Evolutionary conservation across 2,797 vertebrate species (phyloP).

Genomic region (Limnodromus scolopaceus): DNA sequence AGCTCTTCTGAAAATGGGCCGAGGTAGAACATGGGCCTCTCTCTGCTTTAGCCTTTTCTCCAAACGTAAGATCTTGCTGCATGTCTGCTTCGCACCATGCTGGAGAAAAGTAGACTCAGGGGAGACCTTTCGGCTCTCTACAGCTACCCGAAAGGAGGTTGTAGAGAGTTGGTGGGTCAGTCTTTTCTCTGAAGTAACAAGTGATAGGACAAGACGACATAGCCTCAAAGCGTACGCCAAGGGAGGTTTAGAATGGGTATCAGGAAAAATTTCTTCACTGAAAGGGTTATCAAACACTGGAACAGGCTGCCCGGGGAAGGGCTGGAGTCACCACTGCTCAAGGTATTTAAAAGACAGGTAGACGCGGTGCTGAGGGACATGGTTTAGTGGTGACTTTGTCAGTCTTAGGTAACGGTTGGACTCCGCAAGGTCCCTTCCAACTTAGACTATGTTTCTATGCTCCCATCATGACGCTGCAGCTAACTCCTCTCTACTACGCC

Average conservation of each 20-base stretch:
- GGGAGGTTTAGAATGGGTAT: neutral
- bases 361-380: neutral
- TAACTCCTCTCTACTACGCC: neutral
- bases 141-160: neutral
- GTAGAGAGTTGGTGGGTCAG: neutral
- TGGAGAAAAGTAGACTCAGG: neutral
- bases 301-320: neutral
- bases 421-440: neutral
- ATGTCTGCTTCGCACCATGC: rapidly evolving
- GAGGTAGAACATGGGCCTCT: neutral
- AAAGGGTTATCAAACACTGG: neutral
- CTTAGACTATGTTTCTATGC: neutral
- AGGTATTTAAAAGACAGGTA: neutral
- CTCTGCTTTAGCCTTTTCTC: neutral
- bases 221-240: neutral
- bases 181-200: neutral
- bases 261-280: neutral
- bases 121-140: neutral
- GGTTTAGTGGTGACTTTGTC: neutral
- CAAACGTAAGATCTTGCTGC: rapidly evolving
- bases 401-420: neutral
- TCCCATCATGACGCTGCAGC: rapidly evolving
- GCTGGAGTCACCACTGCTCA: neutral
- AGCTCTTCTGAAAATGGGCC: rapidly evolving
- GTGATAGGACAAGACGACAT: neutral